Evolutionary conservation across 2,797 vertebrate species (phyloP).

Genomic region (Sebastes steindachneri): DNA sequence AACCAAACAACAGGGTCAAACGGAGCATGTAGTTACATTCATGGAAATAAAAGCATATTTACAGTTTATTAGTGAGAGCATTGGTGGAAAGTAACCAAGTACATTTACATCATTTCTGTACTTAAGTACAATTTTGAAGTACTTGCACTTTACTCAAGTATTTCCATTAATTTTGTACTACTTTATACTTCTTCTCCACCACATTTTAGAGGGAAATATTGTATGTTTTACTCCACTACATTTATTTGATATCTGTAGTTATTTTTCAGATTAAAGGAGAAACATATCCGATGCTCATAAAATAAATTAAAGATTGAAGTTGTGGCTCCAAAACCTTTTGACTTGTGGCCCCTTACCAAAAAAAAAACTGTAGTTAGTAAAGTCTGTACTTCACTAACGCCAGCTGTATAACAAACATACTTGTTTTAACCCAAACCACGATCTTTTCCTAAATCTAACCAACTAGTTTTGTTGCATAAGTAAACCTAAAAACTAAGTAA

Average conservation of each 20-base stretch:
- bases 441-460: neutral
- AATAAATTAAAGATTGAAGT: neutral
- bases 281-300: neutral
- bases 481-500: neutral
- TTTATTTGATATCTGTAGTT: neutral
- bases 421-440: neutral
- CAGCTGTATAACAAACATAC: neutral
- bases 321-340: no score
- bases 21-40: neutral
- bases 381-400: no score
- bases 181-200: neutral
- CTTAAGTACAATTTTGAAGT: neutral
- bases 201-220: neutral
- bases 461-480: neutral
- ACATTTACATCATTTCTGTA: neutral
- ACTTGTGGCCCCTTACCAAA: no score
- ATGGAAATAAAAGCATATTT: neutral
- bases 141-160: neutral
- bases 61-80: neutral
- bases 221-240: neutral
- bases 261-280: neutral
- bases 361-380: no score
- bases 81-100: neutral
- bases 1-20: conserved; percentile 8
- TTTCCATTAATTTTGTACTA: neutral